Percentiles rank a stretch among this genome's conserved stretches.
Evolutionary conservation across 64 coral and sea anemone genomes (phyloP).

Genomic region (Dendrophyllia cribrosa): DNA sequence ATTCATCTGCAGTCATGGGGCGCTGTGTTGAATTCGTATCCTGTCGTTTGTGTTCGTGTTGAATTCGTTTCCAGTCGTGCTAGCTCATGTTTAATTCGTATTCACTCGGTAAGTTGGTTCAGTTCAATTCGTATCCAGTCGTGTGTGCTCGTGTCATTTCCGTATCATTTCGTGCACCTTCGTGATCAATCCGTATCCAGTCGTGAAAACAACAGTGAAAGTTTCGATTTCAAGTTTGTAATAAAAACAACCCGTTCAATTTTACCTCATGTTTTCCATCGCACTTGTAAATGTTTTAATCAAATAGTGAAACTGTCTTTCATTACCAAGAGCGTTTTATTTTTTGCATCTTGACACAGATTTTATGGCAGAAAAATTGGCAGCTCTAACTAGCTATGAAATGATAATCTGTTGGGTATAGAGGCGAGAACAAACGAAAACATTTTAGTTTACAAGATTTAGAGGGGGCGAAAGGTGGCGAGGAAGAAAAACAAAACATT

Average conservation of each 20-base stretch:
- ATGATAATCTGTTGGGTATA: not conserved
- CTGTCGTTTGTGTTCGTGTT: no score
- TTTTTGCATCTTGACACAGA: not conserved
- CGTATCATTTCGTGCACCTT: not conserved
- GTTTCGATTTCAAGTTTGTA: not conserved
- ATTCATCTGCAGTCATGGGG: no score
- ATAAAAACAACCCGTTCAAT: not conserved
- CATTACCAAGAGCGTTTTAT: not conserved
- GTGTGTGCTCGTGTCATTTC: not conserved
- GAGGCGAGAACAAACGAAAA: not conserved
- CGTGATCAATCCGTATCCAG: not conserved
- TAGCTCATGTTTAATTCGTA: no score
- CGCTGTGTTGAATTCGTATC: no score
- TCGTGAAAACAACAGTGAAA: not conserved
- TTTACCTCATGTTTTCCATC: not conserved
- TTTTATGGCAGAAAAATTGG: not conserved
- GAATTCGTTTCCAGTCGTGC: no score
- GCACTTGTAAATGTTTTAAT: not conserved
- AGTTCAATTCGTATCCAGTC: not conserved
- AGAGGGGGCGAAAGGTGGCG: not conserved
- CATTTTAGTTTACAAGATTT: not conserved
- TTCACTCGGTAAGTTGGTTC: no score
- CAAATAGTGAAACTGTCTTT: not conserved
- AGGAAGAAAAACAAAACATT: slow-evolving; percentile 11
- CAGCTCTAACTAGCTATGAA: not conserved